Conservation (phyloP, 37 sponge, comb jelly and placozoan species). For the Aphrocallistes beatrix region DNA sequence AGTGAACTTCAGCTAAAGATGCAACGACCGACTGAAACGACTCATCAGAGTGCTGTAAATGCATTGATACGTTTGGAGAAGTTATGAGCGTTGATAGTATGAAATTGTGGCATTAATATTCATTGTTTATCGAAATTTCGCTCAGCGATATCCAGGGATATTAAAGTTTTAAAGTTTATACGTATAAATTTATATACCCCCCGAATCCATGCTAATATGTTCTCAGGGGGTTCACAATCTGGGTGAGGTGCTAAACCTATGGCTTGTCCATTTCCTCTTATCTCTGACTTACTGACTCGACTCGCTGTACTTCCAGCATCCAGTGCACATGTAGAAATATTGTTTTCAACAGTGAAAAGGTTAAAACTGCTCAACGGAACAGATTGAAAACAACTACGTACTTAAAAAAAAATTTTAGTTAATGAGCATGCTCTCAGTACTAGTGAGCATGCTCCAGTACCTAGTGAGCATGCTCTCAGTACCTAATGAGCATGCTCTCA, state of each 20-base stretch:
- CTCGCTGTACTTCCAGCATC: background rate
- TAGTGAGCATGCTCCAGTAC: no score
- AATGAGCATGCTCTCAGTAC: no score
- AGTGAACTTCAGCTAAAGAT: no score
- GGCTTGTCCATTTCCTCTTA: background rate
- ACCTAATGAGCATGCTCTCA: no score
- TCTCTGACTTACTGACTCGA: background rate
- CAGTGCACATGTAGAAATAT: background rate
- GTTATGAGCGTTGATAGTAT: background rate
- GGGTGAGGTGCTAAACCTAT: background rate
- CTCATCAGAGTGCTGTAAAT: slow-evolving; percentile 25
- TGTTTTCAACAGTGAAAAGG: background rate
- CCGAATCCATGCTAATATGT: no score
- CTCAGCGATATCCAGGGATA: background rate
- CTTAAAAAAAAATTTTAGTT: no score
- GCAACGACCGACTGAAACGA: slow-evolving; percentile 15
- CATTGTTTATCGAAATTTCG: background rate
- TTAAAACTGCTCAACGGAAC: background rate
- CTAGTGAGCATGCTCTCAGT: no score
- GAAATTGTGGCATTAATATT: slow-evolving; percentile 13
- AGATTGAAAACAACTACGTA: background rate
- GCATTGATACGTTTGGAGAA: slow-evolving; percentile 21
- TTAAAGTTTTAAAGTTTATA: no score
- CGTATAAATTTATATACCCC: no score
- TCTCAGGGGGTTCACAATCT: background rate